Evolutionary conservation across 2,113 vertebrate species (phyloP).

Genomic region (Opisthocomus hoazin): DNA sequence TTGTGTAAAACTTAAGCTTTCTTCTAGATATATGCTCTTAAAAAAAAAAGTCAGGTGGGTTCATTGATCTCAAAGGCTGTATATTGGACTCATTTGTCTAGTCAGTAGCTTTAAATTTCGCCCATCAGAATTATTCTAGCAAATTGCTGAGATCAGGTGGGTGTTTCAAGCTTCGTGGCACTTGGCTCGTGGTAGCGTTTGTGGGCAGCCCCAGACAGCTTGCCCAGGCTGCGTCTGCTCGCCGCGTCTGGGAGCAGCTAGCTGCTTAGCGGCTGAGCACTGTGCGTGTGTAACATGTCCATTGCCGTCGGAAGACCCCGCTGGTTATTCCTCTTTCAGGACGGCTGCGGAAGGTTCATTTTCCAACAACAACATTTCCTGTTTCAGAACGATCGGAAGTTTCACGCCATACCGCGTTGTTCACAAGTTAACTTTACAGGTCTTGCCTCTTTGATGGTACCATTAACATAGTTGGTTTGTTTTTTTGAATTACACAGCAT

Average conservation of each 20-base stretch:
- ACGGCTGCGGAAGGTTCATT: background rate
- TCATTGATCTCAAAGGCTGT: background rate
- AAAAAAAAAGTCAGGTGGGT: background rate
- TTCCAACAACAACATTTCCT: background rate
- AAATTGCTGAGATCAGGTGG: background rate
- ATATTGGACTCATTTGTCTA: background rate
- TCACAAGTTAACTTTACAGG: constrained; percentile 10
- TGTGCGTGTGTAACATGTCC: fast-evolving
- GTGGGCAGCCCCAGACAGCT: background rate
- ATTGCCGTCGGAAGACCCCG: fast-evolving
- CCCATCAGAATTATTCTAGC: background rate
- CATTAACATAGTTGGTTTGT: background rate
- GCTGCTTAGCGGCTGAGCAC: background rate
- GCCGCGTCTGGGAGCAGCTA: background rate
- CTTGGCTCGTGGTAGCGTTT: background rate
- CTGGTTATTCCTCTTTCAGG: background rate
- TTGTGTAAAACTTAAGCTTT: constrained; percentile 19
- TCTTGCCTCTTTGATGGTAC: constrained; percentile 51
- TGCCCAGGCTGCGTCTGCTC: background rate
- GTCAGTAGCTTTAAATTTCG: background rate
- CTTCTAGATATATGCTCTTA: background rate
- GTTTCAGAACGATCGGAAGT: background rate
- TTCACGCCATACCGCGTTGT: background rate
- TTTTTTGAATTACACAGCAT: background rate
- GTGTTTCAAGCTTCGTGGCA: background rate